Percentiles rank a stretch among this genome's conserved stretches.
Evolutionary conservation across 2,797 vertebrate species (phyloP).

Genomic region (Peromyscus melanophrys): DNA sequence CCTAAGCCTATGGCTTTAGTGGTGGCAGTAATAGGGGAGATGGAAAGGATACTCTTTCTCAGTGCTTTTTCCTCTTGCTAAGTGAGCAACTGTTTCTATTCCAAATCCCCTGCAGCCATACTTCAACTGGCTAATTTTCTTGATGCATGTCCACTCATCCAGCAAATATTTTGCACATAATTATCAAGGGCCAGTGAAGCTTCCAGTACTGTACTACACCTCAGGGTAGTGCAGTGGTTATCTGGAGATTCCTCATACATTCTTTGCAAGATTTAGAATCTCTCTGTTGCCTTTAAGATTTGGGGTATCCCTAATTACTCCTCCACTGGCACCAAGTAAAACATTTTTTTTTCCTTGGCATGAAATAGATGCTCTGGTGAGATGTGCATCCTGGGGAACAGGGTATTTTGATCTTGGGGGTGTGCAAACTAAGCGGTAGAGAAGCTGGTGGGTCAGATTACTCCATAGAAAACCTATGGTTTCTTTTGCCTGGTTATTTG

Average conservation of each 20-base stretch:
- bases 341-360: neutral
- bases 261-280: conserved; percentile 13
- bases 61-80: conserved; percentile 25
- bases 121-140: conserved; percentile 52
- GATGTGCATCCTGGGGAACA: neutral
- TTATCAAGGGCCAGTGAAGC: neutral
- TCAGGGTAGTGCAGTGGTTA: neutral
- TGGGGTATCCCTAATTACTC: neutral
- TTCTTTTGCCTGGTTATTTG: conserved; percentile 19
- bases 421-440: neutral
- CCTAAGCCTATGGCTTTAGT: neutral
- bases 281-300: neutral
- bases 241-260: neutral
- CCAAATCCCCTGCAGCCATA: neutral
- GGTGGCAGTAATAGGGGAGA: neutral
- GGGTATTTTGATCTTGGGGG: neutral
- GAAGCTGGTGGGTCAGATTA: conserved; percentile 22
- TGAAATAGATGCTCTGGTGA: conserved; percentile 8
- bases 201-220: neutral
- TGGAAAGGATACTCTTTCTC: neutral
- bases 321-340: conserved; percentile 24
- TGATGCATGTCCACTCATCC: neutral
- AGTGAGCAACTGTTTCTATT: conserved; percentile 33
- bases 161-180: neutral
- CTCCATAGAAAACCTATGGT: neutral